Conservation (phyloP, 2,113 vertebrate genomes). For the Himantopus leucocephalus region DNA sequence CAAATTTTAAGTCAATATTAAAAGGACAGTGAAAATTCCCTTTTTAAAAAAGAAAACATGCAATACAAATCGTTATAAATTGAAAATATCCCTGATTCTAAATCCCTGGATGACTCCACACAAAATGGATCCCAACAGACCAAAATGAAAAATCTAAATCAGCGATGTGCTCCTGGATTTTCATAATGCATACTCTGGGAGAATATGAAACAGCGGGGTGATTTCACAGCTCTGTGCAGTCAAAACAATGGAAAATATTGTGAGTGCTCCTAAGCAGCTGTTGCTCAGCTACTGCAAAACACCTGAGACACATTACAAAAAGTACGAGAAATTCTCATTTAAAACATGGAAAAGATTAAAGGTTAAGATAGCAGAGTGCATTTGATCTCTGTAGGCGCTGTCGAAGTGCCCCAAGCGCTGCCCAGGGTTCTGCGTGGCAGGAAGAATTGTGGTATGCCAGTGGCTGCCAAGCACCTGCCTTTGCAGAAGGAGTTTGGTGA, state of each 20-base stretch:
- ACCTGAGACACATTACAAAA: neutral
- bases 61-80: neutral
- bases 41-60: neutral
- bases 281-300: conserved; percentile 40
- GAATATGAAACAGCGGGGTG: neutral
- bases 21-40: neutral
- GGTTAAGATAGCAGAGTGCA: neutral
- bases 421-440: neutral
- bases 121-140: neutral
- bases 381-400: neutral
- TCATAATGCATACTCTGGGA: neutral
- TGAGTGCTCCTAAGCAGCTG: neutral
- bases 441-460: neutral
- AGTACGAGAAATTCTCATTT: neutral
- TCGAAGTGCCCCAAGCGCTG: neutral
- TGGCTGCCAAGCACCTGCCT: neutral
- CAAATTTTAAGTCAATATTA: neutral
- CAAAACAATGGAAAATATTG: conserved; percentile 39
- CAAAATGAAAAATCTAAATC: neutral
- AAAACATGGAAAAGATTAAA: neutral
- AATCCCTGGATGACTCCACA: neutral
- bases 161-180: neutral
- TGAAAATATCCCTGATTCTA: neutral
- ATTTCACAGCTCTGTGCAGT: neutral
- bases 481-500: neutral